Evolutionary conservation across 1,140 invertebrate genomes (phyloP).

Genomic region (Acyrthosiphon pisum): DNA sequence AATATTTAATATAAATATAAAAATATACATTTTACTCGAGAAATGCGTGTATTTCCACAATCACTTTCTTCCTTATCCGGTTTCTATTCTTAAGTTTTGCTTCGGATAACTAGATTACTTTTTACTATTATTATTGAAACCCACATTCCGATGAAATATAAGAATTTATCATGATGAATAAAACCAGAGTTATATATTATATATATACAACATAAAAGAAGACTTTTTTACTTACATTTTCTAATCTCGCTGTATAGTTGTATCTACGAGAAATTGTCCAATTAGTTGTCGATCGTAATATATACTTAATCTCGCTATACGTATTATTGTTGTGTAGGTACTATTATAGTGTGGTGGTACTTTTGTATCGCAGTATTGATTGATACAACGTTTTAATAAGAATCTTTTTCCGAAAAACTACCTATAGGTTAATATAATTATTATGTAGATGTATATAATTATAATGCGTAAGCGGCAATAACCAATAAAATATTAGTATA

Average conservation of each 20-base stretch:
- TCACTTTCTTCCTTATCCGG: conserved; percentile 42
- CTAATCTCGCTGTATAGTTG: not conserved
- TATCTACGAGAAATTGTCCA: not conserved
- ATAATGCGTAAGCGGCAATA: not conserved
- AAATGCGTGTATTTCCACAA: conserved; percentile 26
- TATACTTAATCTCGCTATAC: not conserved
- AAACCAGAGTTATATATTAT: no score
- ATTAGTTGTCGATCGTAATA: not conserved
- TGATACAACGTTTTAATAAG: not conserved
- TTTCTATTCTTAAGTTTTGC: not conserved
- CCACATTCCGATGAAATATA: conserved; percentile 11
- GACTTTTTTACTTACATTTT: conserved; percentile 34
- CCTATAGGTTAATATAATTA: no score
- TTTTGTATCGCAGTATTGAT: not conserved
- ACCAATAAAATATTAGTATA: not conserved
- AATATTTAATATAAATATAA: not conserved
- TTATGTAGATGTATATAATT: not conserved
- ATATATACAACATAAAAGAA: conserved; percentile 1
- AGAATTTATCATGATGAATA: not conserved
- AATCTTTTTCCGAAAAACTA: not conserved
- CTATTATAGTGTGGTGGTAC: no score
- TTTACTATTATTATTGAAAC: conserved; percentile 33
- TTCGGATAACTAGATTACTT: not conserved
- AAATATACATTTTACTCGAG: conserved; percentile 22
- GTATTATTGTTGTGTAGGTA: not conserved